phyloP scores from a whole-genome alignment of 2,888 invertebrate genomes.

The Tenthredo amoena region DNA sequence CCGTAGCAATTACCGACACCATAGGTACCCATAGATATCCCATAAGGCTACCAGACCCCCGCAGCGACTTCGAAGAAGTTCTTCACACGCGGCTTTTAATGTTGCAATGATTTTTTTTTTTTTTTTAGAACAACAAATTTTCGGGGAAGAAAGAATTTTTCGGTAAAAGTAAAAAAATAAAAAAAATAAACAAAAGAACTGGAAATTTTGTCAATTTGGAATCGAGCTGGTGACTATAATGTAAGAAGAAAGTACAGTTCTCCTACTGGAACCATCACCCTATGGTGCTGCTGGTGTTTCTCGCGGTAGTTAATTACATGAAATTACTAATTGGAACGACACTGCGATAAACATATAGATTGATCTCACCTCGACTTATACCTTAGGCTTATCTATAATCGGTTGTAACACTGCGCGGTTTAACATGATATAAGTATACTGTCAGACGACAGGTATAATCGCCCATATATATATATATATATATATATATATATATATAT shows the following conservation, averaged over 20 bases:
- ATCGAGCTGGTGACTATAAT: too few relatives aligned
- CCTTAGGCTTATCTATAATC: background rate
- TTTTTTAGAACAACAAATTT: too few relatives aligned
- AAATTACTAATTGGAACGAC: constrained; percentile 31
- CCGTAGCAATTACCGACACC: constrained; percentile 56
- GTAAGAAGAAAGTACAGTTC: too few relatives aligned
- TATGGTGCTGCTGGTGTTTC: background rate
- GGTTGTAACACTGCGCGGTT: too few relatives aligned
- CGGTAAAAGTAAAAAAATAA: too few relatives aligned
- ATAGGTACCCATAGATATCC: constrained; percentile 52
- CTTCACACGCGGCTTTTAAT: too few relatives aligned
- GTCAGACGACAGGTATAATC: background rate
- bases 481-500: too few relatives aligned
- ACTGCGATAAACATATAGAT: background rate
- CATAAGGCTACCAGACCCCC: constrained; percentile 22
- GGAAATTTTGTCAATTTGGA: too few relatives aligned
- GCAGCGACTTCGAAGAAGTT: constrained; percentile 53
- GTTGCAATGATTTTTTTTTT: too few relatives aligned
- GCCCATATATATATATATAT: background rate
- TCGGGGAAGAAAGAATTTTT: too few relatives aligned
- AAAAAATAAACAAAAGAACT: too few relatives aligned
- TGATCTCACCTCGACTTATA: background rate
- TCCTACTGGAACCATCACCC: background rate
- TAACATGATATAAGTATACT: too few relatives aligned
- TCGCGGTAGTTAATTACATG: background rate